These are phyloP conservation scores for Hypsopygia costalis DNA, from an alignment of 2,888 invertebrate genomes.

Conservation along the genomic window DNA sequence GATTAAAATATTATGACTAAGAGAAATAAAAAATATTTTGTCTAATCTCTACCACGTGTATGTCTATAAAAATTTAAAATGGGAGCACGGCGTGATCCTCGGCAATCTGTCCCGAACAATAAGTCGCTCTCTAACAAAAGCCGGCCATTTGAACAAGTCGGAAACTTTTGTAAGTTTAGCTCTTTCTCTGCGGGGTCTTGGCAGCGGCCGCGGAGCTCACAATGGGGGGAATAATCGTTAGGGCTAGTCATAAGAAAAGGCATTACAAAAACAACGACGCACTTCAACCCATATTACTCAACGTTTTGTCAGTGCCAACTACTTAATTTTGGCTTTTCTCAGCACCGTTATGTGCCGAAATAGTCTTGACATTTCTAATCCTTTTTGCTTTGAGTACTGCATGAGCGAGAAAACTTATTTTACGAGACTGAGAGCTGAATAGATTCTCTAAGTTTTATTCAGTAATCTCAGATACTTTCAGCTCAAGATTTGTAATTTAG, in stretches of 20 bases:
- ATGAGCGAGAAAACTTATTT: not conserved
- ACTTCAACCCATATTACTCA: conserved; percentile 64
- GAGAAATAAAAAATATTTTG: too few species aligned
- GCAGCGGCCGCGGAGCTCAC: conserved; percentile 64
- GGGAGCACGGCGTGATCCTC: conserved; percentile 62
- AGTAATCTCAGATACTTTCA: conserved; percentile 1
- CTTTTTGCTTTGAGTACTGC: conserved; percentile 1
- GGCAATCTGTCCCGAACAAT: conserved; percentile 79
- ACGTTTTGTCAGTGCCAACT: conserved; percentile 64
- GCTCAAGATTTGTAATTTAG: not conserved
- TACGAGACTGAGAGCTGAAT: not conserved
- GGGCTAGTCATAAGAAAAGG: conserved; percentile 71
- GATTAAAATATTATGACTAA: too few species aligned
- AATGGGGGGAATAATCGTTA: conserved; percentile 76
- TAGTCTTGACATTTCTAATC: conserved; percentile 6
- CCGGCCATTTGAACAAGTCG: conserved; percentile 78
- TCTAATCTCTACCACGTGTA: conserved; percentile 26
- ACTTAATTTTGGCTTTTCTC: conserved; percentile 43
- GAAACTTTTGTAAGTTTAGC: conserved; percentile 79
- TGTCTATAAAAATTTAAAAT: conserved; percentile 45
- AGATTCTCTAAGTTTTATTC: not conserved
- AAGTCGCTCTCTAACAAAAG: conserved; percentile 78
- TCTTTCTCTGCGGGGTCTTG: conserved; percentile 72
- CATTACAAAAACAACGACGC: conserved; percentile 75
- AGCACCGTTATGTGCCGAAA: conserved; percentile 13